phyloP scores from a whole-genome alignment of 1,140 invertebrate genomes.

The Sycobia sp. region DNA sequence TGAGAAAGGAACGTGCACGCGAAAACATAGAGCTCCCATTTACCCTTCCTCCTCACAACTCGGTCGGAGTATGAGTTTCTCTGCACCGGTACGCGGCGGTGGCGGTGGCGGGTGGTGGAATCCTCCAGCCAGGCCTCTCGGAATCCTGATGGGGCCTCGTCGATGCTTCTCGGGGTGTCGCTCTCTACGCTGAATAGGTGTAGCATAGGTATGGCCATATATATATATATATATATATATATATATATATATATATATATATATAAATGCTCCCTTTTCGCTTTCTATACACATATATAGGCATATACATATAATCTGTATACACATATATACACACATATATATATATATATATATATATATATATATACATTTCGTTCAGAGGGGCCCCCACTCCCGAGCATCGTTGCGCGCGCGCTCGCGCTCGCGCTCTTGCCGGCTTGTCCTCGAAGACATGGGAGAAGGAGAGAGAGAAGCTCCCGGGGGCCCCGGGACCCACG shows the following conservation, averaged over 20 bases:
- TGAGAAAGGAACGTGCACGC: conserved; percentile 2
- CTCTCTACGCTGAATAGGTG: conserved; percentile 10
- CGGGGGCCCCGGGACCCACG: conserved; percentile 54
- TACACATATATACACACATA: too few relatives aligned
- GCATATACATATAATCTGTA: too few relatives aligned
- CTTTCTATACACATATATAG: too few relatives aligned
- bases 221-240: too few relatives aligned
- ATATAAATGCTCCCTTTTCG: too few relatives aligned
- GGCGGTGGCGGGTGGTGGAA: too few relatives aligned
- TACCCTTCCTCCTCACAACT: conserved; percentile 14
- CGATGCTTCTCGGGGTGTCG: conserved; percentile 21
- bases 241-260: too few relatives aligned
- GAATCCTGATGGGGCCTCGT: conserved; percentile 13
- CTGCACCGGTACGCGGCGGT: neutral
- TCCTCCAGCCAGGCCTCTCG: too few relatives aligned
- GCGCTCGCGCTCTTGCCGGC: too few relatives aligned
- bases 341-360: too few relatives aligned
- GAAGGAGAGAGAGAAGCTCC: conserved; percentile 44
- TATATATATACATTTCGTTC: neutral
- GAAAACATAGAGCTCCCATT: neutral
- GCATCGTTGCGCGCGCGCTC: conserved; percentile 14
- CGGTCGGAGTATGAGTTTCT: neutral
- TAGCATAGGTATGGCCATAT: conserved; percentile 8
- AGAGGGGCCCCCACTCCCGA: conserved; percentile 20
- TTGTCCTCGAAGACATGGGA: conserved; percentile 29